Base-by-base conservation (phyloP, 2,888 invertebrate species). In the Coleophora deauratella region DNA sequence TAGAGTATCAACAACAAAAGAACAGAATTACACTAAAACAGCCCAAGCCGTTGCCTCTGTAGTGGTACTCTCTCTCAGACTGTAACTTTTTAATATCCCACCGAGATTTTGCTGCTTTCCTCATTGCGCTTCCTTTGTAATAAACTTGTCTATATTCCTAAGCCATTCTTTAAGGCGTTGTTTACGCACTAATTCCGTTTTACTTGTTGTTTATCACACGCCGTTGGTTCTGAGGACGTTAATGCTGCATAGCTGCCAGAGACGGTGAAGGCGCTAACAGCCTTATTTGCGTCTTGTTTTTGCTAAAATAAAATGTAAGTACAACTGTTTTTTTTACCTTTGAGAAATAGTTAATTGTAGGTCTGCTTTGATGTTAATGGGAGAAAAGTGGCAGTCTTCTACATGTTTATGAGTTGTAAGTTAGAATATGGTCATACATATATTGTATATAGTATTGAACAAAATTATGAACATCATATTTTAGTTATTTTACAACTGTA, bases 271-370 rank as follows among this genome's bases (percentile, higher is more conserved):
- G 53, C 50, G 55, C 55, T 66, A 66, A 72, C 60, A 58, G 59
- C 50, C 67, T 68, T 72, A 70, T 73, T 72, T 75, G 64, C 56
- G 64, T 50, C 62, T 55, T 63, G 57, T 57, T 58, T 63, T 58
- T 55, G 47, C 51, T 57, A 57, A 63, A 63, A 57, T 57, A 57
- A 59, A 49, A 54, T 34, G 37, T 21, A 21, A 21, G 6, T 36
- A 41, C 38, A 33, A 42, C 33, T 30, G 41, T 14, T 41, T 37
- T 6, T 21, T 41, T 40, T 40, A 15, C 40, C 37, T 30, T 37
- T 4, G 21, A 21, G 31, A 11, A 12, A n/a, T n/a, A n/a, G n/a
- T n/a, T n/a, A n/a, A n/a, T n/a, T n/a, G n/a, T n/a, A n/a, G n/a
- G n/a, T n/a, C n/a, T n/a, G n/a, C n/a, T n/a, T n/a, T n/a, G n/a